phyloP scores from a whole-genome alignment of 2,888 invertebrate genomes.

The Lysandra coridon region DNA sequence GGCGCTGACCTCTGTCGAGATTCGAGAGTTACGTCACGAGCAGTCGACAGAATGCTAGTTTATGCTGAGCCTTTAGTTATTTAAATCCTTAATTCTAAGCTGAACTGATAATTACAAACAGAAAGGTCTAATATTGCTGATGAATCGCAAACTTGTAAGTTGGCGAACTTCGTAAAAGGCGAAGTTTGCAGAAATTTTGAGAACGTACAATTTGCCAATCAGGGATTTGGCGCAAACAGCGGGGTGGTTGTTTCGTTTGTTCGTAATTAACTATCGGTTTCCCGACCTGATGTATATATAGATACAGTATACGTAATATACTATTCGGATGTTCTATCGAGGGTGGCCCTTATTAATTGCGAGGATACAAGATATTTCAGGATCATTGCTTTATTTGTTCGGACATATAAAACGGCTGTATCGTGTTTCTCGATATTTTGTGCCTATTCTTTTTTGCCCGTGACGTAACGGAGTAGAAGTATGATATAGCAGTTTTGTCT shows the following conservation, averaged over 20 bases:
- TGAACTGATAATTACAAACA: not conserved
- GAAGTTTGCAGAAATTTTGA: not conserved
- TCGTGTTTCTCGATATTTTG: not conserved
- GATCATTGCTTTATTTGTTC: not conserved
- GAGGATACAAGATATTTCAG: not conserved
- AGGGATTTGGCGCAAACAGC: not conserved
- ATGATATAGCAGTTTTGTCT: not conserved
- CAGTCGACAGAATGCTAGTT: too few species aligned
- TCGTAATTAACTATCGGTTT: conserved; percentile 22
- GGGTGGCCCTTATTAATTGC: not conserved
- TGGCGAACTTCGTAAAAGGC: not conserved
- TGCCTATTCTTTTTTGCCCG: not conserved
- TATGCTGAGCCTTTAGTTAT: too few species aligned
- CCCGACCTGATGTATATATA: not conserved
- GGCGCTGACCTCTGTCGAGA: too few species aligned
- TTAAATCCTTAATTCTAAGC: too few species aligned
- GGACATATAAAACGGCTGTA: not conserved
- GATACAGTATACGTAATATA: not conserved
- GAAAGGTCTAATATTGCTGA: not conserved
- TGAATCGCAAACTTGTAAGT: not conserved
- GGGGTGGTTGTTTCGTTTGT: not conserved
- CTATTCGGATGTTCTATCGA: not conserved
- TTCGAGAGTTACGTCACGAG: too few species aligned
- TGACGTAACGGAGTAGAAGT: not conserved
- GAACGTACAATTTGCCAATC: conserved; percentile 9